Percentiles rank a stretch among this genome's conserved stretches.
These are phyloP conservation scores for Verasper variegatus DNA, from an alignment of 2,113 vertebrate genomes.

Conservation along the genomic window DNA sequence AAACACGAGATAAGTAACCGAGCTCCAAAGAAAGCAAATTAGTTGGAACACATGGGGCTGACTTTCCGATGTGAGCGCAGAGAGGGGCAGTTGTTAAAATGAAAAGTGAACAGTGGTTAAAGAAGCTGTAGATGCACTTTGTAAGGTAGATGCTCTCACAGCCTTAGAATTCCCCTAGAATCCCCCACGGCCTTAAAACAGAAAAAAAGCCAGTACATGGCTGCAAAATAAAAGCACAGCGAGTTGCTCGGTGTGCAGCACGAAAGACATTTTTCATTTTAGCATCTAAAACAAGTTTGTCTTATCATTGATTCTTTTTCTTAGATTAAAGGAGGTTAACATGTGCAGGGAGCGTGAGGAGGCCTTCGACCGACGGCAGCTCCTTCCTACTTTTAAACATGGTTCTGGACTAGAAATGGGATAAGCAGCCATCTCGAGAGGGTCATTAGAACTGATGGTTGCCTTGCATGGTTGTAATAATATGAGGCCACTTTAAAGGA, in stretches of 20 bases:
- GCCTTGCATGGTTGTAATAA: conserved; percentile 61
- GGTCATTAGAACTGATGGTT: conserved; percentile 62
- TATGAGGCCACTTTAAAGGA: conserved; percentile 53
- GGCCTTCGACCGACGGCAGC: conserved; percentile 1
- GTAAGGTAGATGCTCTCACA: neutral
- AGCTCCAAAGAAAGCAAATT: neutral
- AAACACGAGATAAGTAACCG: neutral
- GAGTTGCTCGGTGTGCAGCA: neutral
- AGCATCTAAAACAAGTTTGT: neutral
- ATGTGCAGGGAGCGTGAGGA: neutral
- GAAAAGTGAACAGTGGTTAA: conserved; percentile 12
- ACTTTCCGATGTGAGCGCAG: neutral
- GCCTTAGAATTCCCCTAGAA: neutral
- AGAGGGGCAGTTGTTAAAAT: conserved; percentile 11
- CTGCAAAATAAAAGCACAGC: neutral
- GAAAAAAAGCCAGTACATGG: neutral
- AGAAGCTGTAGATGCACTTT: conserved; percentile 5
- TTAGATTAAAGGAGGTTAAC: neutral
- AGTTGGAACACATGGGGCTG: conserved; percentile 1
- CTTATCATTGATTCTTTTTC: conserved; percentile 6
- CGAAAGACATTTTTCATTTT: neutral
- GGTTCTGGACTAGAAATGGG: conserved; percentile 43
- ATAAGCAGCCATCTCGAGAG: conserved; percentile 44
- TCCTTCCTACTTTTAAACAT: conserved; percentile 43
- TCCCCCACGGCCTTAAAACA: conserved; percentile 1